A percentile compares a stretch with the other conserved stretches of the same genome.
Evolutionary conservation across 1,140 invertebrate genomes (phyloP).

Genomic region (Drosophila watanabei): DNA sequence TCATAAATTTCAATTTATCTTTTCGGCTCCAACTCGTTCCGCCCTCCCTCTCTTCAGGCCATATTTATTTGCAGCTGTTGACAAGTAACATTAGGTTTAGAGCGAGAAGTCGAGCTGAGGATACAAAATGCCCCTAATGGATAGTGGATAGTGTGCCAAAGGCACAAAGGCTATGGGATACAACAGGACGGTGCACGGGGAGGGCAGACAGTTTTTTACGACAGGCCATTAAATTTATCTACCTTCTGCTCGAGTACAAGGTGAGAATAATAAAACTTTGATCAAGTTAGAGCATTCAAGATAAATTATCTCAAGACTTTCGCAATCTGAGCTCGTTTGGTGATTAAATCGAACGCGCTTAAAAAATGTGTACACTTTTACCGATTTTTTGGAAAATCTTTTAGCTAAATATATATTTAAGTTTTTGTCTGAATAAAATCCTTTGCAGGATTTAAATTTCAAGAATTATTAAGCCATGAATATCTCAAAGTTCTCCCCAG

Average conservation of each 20-base stretch:
- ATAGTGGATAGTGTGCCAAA: conserved; percentile 21
- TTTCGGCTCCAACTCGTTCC: conserved; percentile 29
- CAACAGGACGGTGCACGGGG: background rate
- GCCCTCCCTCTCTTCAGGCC: conserved; percentile 7
- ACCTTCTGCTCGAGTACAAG: conserved; percentile 9
- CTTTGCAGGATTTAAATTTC: background rate
- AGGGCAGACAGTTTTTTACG: conserved; percentile 37
- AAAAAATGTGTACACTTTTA: background rate
- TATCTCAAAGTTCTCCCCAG: no score
- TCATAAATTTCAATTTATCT: conserved; percentile 83
- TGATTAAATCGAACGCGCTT: background rate
- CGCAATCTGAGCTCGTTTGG: background rate
- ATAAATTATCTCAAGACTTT: conserved; percentile 14
- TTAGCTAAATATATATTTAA: background rate
- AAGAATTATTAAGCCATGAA: background rate
- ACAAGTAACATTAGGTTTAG: conserved; percentile 66
- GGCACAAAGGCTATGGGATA: conserved; percentile 28
- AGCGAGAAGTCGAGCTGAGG: conserved; percentile 16
- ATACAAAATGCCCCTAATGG: conserved; percentile 53
- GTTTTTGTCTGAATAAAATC: background rate
- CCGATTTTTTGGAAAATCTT: background rate
- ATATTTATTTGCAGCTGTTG: conserved; percentile 78
- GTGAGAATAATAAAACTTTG: conserved; percentile 28
- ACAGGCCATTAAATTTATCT: conserved; percentile 46
- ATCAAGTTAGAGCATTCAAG: conserved; percentile 13